phyloP scores from a whole-genome alignment of 2,797 vertebrate genomes.

The Gallinago stenura region DNA sequence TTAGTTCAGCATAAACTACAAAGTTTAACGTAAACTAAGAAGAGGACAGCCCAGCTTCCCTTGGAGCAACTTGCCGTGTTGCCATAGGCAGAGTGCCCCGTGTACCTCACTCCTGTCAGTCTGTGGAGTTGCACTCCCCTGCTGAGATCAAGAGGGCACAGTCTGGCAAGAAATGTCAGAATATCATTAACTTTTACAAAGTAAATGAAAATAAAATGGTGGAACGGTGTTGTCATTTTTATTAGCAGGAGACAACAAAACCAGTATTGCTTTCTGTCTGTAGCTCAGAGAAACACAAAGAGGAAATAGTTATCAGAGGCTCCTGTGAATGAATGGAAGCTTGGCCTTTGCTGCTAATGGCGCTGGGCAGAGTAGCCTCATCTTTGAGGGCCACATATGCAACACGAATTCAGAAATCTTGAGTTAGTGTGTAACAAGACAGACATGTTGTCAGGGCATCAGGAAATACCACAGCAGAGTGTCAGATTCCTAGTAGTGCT shows the following conservation, averaged over 20 bases:
- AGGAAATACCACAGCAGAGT: neutral
- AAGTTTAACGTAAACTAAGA: too few species aligned
- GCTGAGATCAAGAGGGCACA: neutral
- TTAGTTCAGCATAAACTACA: neutral
- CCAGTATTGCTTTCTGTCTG: neutral
- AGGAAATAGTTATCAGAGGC: neutral
- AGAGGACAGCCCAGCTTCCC: neutral
- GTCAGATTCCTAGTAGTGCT: fast-evolving
- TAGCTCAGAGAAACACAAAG: neutral
- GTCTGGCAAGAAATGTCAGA: neutral
- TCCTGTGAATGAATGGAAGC: neutral
- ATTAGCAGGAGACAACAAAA: neutral
- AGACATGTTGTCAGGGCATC: neutral
- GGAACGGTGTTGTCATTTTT: neutral
- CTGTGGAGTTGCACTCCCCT: neutral
- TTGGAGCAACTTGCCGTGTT: neutral
- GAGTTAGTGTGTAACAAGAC: neutral
- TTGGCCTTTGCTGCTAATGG: neutral
- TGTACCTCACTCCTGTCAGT: fast-evolving
- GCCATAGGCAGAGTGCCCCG: neutral
- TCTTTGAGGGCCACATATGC: neutral
- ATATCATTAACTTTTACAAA: neutral
- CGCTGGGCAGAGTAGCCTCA: too few species aligned
- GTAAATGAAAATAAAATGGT: too few species aligned
- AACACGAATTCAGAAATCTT: fast-evolving